A percentile compares a stretch with the other conserved stretches of the same genome.
phyloP scores from a whole-genome alignment of 2,888 invertebrate species.

The Argynnis bischoffii region DNA sequence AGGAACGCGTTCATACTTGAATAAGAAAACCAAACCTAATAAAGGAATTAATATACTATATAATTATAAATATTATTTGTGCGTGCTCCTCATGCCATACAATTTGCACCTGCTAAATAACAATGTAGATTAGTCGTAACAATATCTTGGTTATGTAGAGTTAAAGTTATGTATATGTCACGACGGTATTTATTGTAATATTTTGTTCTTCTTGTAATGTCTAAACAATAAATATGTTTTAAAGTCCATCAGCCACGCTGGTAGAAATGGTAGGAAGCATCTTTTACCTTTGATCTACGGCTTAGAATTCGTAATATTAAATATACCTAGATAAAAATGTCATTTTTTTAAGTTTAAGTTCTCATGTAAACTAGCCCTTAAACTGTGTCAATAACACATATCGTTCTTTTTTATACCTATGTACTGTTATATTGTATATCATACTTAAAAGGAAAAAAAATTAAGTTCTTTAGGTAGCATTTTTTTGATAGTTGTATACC shows the following conservation, averaged over 20 bases:
- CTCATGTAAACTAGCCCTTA: neutral
- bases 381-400: neutral
- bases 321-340: neutral
- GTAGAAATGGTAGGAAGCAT: neutral
- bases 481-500: constrained; percentile 6
- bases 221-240: no score
- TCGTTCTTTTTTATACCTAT: neutral
- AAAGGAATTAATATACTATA: constrained; percentile 2
- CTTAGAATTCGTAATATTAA: neutral
- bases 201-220: neutral
- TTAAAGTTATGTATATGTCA: constrained; percentile 7
- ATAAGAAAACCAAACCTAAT: neutral
- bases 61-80: neutral
- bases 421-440: neutral
- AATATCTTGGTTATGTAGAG: constrained; percentile 24
- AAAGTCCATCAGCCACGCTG: neutral
- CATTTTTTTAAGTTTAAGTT: neutral
- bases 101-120: constrained; percentile 1
- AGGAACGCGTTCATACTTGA: no score
- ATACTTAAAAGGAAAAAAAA: neutral
- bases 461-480: neutral
- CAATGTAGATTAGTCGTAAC: constrained; percentile 4
- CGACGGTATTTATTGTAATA: constrained; percentile 3
- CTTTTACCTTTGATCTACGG: neutral
- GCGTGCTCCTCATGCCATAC: constrained; percentile 5